Conservation (phyloP, 1,140 invertebrate genomes). For the Hycleus cichorii region DNA sequence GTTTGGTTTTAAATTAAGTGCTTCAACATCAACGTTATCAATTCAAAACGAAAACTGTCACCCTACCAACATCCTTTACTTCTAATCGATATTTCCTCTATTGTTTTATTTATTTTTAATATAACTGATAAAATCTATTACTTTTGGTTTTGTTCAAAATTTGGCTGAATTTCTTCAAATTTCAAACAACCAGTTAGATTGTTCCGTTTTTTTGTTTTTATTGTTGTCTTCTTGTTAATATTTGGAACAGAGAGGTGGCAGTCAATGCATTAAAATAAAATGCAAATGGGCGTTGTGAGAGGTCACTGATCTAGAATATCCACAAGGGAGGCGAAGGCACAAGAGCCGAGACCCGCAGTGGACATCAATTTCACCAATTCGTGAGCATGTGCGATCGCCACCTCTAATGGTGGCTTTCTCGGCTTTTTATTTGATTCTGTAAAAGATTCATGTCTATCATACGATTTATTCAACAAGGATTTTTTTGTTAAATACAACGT, state of each 20-base stretch:
- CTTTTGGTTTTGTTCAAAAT: too few species aligned
- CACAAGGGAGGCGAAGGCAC: slow-evolving; percentile 83
- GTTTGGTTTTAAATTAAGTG: background rate
- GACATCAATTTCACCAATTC: slow-evolving; percentile 87
- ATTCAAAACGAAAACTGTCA: background rate
- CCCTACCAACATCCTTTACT: background rate
- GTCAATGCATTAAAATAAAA: slow-evolving; percentile 15
- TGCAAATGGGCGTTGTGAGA: slow-evolving; percentile 7
- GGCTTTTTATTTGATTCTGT: slow-evolving; percentile 84
- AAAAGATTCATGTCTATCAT: slow-evolving; percentile 23
- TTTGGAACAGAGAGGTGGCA: slow-evolving; percentile 14
- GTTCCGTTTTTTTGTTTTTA: background rate
- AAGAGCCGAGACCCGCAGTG: slow-evolving; percentile 79
- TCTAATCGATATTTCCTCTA: background rate
- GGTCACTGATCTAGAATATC: slow-evolving; percentile 46
- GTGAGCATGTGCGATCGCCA: slow-evolving; percentile 81
- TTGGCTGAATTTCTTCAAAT: too few species aligned
- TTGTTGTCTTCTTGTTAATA: background rate
- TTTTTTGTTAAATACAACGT: slow-evolving; percentile 3
- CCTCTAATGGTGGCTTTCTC: slow-evolving; percentile 83
- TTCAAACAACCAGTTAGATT: slow-evolving; percentile 4
- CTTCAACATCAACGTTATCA: background rate
- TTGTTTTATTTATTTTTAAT: background rate
- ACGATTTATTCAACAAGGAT: too few species aligned
- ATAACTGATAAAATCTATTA: too few species aligned